Conservation (phyloP, 2,113 vertebrate genomes). For the Catharus minimus region DNA sequence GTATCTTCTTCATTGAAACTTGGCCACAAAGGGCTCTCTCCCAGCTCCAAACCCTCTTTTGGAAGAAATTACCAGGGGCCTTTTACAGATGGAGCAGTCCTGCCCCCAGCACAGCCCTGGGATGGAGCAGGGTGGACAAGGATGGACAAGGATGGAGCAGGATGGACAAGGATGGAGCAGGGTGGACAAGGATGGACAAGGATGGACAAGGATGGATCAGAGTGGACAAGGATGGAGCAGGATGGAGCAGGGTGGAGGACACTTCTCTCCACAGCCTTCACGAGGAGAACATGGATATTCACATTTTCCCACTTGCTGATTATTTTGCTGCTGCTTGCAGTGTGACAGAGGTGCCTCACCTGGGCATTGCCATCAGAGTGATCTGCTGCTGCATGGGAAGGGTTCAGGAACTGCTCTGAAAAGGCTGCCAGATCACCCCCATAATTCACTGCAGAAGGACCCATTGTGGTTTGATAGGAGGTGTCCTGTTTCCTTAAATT, state of each 20-base stretch:
- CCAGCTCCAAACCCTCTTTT: neutral
- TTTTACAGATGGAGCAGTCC: rapidly evolving
- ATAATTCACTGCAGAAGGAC: neutral
- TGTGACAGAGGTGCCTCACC: neutral
- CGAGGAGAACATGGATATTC: neutral
- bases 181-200: neutral
- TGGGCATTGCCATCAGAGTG: neutral
- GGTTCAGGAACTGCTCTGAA: neutral
- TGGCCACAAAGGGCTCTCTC: neutral
- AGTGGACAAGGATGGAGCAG: neutral
- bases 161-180: neutral
- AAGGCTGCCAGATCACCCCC: neutral
- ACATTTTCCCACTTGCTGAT: neutral
- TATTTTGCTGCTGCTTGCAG: neutral
- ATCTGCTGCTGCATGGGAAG: neutral
- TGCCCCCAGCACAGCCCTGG: rapidly evolving
- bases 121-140: neutral
- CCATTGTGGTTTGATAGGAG: neutral
- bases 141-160: neutral
- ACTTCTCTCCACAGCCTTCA: rapidly evolving
- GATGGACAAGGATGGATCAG: neutral
- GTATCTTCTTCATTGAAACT: neutral
- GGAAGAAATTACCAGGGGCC: neutral
- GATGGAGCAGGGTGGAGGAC: neutral
- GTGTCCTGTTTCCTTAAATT: slow-evolving; percentile 9